phyloP scores from a whole-genome alignment of 2,888 invertebrate species.

The Girardia tigrina region DNA sequence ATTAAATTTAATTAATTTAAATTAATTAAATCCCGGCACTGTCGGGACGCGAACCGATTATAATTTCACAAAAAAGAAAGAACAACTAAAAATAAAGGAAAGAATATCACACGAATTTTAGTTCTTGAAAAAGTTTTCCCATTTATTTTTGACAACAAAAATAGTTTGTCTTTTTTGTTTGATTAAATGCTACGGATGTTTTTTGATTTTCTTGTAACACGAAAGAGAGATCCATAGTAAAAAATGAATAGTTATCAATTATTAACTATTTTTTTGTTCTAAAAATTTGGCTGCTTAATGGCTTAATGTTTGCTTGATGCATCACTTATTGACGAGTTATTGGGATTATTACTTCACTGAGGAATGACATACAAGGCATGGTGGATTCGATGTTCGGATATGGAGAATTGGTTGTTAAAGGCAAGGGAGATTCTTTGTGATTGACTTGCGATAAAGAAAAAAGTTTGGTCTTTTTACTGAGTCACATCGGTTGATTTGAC shows the following conservation, averaged over 20 bases:
- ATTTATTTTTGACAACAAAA: too few relatives aligned
- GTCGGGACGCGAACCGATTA: too few relatives aligned
- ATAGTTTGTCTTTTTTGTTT: neutral
- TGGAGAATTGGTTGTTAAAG: neutral
- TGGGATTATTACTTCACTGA: neutral
- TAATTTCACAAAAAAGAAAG: too few relatives aligned
- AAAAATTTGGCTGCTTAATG: too few relatives aligned
- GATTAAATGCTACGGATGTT: neutral
- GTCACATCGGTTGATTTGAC: neutral
- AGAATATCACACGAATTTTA: neutral
- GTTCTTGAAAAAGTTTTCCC: neutral
- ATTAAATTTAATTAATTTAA: too few relatives aligned
- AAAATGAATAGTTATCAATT: too few relatives aligned
- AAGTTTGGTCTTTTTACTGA: neutral
- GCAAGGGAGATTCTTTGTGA: neutral
- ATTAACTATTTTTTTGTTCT: too few relatives aligned
- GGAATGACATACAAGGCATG: neutral
- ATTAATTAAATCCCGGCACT: too few relatives aligned
- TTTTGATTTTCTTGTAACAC: neutral
- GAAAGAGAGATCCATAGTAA: neutral
- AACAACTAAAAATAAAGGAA: neutral
- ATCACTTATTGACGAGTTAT: constrained; percentile 16
- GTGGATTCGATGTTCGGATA: neutral
- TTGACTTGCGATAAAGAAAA: neutral
- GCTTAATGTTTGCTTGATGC: neutral